Evolutionary conservation across 2,888 invertebrate genomes (phyloP).

Genomic region (Eubasilissa splendida): DNA sequence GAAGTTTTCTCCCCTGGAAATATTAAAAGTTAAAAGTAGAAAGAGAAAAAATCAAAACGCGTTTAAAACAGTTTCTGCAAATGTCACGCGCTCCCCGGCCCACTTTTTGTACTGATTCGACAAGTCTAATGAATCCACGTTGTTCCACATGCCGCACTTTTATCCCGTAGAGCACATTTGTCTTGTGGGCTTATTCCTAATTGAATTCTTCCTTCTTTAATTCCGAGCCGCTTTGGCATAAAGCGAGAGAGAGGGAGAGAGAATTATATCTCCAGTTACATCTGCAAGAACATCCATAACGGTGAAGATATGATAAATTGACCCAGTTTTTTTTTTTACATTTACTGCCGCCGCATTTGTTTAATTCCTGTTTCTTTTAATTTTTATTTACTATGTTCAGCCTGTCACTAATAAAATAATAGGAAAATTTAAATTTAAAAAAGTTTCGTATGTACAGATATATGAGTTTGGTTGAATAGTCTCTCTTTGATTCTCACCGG

Average conservation of each 20-base stretch:
- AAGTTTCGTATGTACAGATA: too few species aligned
- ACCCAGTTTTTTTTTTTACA: neutral
- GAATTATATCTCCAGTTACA: neutral
- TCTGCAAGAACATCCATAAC: slow-evolving; percentile 15
- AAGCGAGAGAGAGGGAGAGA: neutral
- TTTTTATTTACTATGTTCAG: too few species aligned
- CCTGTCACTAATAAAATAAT: too few species aligned
- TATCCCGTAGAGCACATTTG: slow-evolving; percentile 37
- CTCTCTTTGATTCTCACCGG: too few species aligned
- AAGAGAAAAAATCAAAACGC: neutral
- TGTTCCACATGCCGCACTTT: neutral
- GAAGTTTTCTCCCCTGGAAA: too few species aligned
- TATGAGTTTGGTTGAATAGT: too few species aligned
- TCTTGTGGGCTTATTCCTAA: slow-evolving; percentile 41
- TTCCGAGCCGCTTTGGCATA: neutral
- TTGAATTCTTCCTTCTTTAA: slow-evolving; percentile 36
- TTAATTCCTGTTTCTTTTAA: too few species aligned
- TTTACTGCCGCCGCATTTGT: neutral
- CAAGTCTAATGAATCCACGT: slow-evolving; percentile 36
- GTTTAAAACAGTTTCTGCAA: slow-evolving; percentile 7
- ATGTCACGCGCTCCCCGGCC: slow-evolving; percentile 13
- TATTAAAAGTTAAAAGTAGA: too few species aligned
- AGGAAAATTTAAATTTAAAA: too few species aligned
- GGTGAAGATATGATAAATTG: slow-evolving; percentile 17
- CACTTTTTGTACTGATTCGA: slow-evolving; percentile 7